phyloP scores from a whole-genome alignment of 2,797 vertebrate genomes.

The Nasua narica region DNA sequence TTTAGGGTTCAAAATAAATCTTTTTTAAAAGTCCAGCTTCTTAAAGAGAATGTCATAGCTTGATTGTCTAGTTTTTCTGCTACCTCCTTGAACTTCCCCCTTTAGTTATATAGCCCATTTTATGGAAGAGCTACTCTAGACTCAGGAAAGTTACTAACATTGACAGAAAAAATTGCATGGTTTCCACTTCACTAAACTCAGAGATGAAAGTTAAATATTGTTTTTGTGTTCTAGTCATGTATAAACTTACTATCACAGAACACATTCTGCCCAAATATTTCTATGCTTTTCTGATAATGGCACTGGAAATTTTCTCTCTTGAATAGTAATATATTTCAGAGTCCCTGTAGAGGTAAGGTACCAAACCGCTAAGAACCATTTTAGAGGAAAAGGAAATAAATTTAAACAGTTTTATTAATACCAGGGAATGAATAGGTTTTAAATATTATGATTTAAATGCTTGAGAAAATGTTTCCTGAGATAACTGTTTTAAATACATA shows the following conservation, averaged over 20 bases:
- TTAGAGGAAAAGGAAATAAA: not conserved
- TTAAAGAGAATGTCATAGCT: constrained; percentile 1
- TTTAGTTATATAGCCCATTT: constrained; percentile 59
- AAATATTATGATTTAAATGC: not conserved
- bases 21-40: not conserved
- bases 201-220: constrained; percentile 73
- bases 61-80: constrained; percentile 53
- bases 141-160: constrained; percentile 54
- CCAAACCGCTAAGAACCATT: not conserved
- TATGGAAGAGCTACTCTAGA: constrained; percentile 59
- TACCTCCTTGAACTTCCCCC: constrained; percentile 4
- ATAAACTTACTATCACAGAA: constrained; percentile 58
- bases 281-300: constrained; percentile 15
- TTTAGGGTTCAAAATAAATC: not conserved
- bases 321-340: constrained; percentile 41
- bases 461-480: constrained; percentile 34
- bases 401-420: constrained; percentile 37
- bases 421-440: not conserved
- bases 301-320: constrained; percentile 33
- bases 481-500: not conserved
- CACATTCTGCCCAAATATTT: constrained; percentile 54
- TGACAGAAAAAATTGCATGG: constrained; percentile 69
- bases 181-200: constrained; percentile 73
- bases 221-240: constrained; percentile 62
- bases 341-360: not conserved